Evolutionary conservation across 2,113 vertebrate species (phyloP).

Genomic region (Aegypius monachus): DNA sequence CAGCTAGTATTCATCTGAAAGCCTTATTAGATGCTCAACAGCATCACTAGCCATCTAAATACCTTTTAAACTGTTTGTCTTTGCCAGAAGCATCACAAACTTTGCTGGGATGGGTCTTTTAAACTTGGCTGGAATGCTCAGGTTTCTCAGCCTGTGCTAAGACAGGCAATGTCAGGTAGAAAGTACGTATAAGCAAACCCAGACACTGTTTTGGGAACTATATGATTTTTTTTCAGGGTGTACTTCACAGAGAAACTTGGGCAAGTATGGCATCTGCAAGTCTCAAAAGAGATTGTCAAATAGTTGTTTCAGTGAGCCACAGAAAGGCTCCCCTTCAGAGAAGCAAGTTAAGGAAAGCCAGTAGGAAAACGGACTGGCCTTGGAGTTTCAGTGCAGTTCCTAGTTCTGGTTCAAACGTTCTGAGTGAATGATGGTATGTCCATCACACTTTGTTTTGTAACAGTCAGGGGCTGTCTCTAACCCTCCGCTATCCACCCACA

Average conservation of each 20-base stretch:
- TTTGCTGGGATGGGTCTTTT: neutral
- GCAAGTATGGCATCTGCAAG: neutral
- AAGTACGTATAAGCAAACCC: neutral
- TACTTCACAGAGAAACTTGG: neutral
- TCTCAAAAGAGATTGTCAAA: neutral
- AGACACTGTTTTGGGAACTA: neutral
- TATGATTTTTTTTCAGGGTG: neutral
- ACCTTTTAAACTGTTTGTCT: neutral
- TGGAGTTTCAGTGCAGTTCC: neutral
- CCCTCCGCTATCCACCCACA: neutral
- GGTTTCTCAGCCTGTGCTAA: neutral
- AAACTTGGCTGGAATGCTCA: neutral
- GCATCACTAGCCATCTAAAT: neutral
- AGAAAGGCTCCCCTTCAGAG: neutral
- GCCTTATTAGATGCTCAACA: neutral
- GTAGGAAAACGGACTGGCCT: neutral
- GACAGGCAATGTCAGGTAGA: neutral
- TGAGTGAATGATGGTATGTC: neutral
- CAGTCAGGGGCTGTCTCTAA: neutral
- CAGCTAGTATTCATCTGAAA: neutral
- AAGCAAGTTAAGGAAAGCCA: neutral
- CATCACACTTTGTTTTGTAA: neutral
- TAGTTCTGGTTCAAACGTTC: neutral
- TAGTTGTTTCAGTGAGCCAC: neutral
- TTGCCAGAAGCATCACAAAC: neutral